Conservation (phyloP, 2,888 invertebrate genomes). For the Muscina levida region DNA sequence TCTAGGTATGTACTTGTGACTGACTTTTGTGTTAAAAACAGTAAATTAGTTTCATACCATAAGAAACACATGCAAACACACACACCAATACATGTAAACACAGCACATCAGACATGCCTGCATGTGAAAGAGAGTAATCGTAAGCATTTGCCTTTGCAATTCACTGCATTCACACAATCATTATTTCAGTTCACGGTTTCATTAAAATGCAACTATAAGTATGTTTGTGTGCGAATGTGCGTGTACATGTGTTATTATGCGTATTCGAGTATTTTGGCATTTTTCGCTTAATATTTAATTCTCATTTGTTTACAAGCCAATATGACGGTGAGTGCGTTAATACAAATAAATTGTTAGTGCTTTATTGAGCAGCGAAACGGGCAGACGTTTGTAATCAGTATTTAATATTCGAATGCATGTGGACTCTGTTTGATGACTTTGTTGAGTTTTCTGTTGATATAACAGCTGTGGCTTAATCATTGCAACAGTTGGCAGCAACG, state of each 20-base stretch:
- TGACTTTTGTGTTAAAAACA: conserved; percentile 28
- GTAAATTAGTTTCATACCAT: conserved; percentile 34
- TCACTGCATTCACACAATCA: conserved; percentile 17
- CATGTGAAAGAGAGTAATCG: not conserved
- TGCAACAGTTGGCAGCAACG: no score
- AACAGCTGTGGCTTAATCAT: no score
- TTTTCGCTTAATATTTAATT: conserved; percentile 14
- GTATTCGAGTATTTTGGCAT: not conserved
- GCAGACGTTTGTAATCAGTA: no score
- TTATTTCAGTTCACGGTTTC: conserved; percentile 29
- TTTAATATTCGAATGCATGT: no score
- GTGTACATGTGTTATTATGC: not conserved
- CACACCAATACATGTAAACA: not conserved
- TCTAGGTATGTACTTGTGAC: not conserved
- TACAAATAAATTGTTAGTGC: conserved; percentile 24
- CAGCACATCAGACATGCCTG: no score
- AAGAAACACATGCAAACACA: not conserved
- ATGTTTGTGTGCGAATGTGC: conserved; percentile 1
- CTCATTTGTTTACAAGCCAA: conserved; percentile 29
- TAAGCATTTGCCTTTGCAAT: conserved; percentile 27
- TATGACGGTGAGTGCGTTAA: not conserved
- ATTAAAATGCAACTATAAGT: conserved; percentile 22
- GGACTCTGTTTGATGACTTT: no score
- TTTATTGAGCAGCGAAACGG: conserved; percentile 14
- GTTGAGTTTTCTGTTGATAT: no score